phyloP scores from a whole-genome alignment of 1,140 invertebrate genomes.

The Pogonus chalceus region DNA sequence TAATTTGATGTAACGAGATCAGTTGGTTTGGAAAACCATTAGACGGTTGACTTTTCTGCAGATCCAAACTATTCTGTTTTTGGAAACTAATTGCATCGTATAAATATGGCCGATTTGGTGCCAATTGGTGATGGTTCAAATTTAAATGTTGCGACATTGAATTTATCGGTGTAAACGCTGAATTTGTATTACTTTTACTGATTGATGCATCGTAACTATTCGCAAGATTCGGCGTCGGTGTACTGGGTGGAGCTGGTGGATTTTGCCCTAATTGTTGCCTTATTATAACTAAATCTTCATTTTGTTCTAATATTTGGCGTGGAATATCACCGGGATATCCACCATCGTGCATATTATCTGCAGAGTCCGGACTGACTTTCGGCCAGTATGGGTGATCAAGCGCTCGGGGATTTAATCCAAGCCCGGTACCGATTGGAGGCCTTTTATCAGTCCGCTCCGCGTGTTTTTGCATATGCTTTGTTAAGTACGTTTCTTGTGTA shows the following conservation, averaged over 20 bases:
- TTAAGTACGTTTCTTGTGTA: constrained; percentile 97
- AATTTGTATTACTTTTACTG: constrained; percentile 52
- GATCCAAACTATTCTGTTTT: constrained; percentile 42
- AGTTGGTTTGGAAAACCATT: constrained; percentile 87
- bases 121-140: constrained; percentile 59
- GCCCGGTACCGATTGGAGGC: constrained; percentile 59
- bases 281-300: constrained; percentile 44
- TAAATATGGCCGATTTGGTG: constrained; percentile 71
- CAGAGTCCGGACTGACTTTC: constrained; percentile 62
- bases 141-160: constrained; percentile 66
- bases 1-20: constrained; percentile 91
- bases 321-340: constrained; percentile 48
- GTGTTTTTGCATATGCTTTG: constrained; percentile 98
- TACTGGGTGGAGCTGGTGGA: constrained; percentile 31
- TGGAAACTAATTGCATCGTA: constrained; percentile 87
- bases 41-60: constrained; percentile 38
- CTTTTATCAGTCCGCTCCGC: constrained; percentile 83
- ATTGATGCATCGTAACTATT: constrained; percentile 37
- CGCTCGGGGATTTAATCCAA: constrained; percentile 44
- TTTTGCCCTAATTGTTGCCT: constrained; percentile 37
- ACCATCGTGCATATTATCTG: constrained; percentile 40
- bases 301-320: constrained; percentile 37
- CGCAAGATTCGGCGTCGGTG: constrained; percentile 26
- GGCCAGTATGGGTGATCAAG: constrained; percentile 70
- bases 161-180: constrained; percentile 84